Percentiles rank a stretch among this genome's conserved stretches.
phyloP scores from a whole-genome alignment of 2,113 vertebrate species.

The Vidua chalybeata region DNA sequence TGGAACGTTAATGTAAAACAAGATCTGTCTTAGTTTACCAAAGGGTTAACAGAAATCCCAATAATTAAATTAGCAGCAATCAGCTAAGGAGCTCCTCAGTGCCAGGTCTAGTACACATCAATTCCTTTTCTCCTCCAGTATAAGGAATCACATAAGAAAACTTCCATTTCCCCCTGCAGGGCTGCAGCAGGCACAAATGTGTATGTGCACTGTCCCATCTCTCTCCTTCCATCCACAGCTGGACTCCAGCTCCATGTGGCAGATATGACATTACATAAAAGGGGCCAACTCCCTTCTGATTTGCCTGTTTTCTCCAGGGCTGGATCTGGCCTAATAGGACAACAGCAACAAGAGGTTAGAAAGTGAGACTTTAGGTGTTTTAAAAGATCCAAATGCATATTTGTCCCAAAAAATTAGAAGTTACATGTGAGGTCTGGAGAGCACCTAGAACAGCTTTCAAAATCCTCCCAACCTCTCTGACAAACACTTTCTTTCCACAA shows the following conservation, averaged over 20 bases:
- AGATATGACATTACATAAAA: neutral
- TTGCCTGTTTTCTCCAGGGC: neutral
- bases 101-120: neutral
- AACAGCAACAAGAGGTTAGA: neutral
- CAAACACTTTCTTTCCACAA: neutral
- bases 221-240: neutral
- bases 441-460: neutral
- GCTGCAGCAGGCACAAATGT: neutral
- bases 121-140: neutral
- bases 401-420: neutral
- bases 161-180: neutral
- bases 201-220: neutral
- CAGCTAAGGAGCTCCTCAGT: neutral
- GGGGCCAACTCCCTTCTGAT: neutral
- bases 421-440: neutral
- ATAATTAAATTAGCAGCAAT: slow-evolving; percentile 41
- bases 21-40: neutral
- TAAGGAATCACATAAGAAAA: neutral
- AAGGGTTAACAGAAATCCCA: slow-evolving; percentile 45
- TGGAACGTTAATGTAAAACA: neutral
- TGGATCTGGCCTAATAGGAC: neutral
- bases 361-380: neutral
- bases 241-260: neutral
- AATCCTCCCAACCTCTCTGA: neutral
- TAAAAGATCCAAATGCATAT: neutral